A percentile compares a stretch with the other conserved stretches of the same genome.
These are phyloP conservation scores for Nebria ingens DNA, from an alignment of 1,140 invertebrate species.

Conservation along the genomic window DNA sequence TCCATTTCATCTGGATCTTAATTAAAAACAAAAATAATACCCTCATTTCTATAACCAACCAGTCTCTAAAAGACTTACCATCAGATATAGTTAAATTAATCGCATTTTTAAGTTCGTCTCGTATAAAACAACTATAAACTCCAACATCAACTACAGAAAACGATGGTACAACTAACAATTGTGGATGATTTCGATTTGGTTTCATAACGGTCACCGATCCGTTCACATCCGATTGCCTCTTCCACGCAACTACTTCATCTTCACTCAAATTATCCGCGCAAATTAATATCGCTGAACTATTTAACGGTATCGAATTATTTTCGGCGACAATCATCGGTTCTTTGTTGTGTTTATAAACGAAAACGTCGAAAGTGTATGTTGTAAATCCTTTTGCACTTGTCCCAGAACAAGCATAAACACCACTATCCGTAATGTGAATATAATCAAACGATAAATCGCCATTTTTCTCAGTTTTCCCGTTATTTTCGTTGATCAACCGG, in stretches of 20 bases:
- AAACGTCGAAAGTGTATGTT: not conserved
- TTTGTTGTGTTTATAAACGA: not conserved
- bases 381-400: not conserved
- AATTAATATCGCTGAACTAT: not conserved
- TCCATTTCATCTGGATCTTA: not conserved
- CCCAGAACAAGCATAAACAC: not conserved
- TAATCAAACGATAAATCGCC: not conserved
- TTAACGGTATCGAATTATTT: not conserved
- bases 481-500: not conserved
- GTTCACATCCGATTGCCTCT: not conserved
- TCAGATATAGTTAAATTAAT: not conserved
- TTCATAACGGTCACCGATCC: too few relatives aligned
- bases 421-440: not conserved
- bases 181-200: too few relatives aligned
- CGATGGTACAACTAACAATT: too few relatives aligned
- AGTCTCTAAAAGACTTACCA: not conserved
- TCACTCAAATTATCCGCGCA: not conserved
- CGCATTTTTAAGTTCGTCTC: not conserved
- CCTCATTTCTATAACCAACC: not conserved
- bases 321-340: not conserved
- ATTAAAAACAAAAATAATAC: not conserved
- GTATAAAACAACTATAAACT: not conserved
- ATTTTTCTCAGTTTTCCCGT: not conserved
- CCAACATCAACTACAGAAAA: not conserved
- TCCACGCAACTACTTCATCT: not conserved